Conservation (phyloP, 2,888 invertebrate genomes). For the Nysson spinosus region DNA sequence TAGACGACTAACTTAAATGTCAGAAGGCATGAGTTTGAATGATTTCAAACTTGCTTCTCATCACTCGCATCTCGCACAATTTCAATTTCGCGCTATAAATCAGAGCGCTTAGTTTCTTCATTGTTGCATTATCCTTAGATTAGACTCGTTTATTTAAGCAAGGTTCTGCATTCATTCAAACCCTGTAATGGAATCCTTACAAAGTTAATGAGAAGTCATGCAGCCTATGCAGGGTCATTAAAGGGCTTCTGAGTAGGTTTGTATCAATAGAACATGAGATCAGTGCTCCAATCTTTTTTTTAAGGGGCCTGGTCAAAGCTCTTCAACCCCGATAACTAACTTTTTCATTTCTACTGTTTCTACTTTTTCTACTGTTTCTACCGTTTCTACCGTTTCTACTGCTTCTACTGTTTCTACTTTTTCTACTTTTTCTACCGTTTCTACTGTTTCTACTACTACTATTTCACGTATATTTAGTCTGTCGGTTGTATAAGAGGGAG, state of each 20-base stretch:
- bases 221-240: constrained; percentile 42
- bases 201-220: constrained; percentile 35
- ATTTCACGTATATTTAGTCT: too few species aligned
- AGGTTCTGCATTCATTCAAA: constrained; percentile 22
- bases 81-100: constrained; percentile 17
- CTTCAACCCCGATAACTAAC: too few species aligned
- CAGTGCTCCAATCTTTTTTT: constrained; percentile 13
- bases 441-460: too few species aligned
- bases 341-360: constrained; percentile 19
- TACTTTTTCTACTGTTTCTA: too few species aligned
- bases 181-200: constrained; percentile 25
- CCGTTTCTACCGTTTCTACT: too few species aligned
- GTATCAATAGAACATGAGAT: constrained; percentile 33
- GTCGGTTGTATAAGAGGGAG: constrained; percentile 17
- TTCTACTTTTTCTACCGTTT: too few species aligned
- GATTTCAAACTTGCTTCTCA: constrained; percentile 32
- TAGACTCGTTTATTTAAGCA: constrained; percentile 34
- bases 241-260: constrained; percentile 47
- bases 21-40: constrained; percentile 35
- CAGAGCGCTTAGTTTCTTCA: constrained; percentile 12
- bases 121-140: constrained; percentile 28
- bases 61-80: constrained; percentile 41
- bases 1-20: constrained; percentile 13
- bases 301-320: constrained; percentile 17
- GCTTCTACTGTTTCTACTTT: too few species aligned